Percentiles rank a stretch among this genome's conserved stretches.
Conservation (phyloP, 2,888 invertebrate genomes). For the Scaeva pyrastri region DNA sequence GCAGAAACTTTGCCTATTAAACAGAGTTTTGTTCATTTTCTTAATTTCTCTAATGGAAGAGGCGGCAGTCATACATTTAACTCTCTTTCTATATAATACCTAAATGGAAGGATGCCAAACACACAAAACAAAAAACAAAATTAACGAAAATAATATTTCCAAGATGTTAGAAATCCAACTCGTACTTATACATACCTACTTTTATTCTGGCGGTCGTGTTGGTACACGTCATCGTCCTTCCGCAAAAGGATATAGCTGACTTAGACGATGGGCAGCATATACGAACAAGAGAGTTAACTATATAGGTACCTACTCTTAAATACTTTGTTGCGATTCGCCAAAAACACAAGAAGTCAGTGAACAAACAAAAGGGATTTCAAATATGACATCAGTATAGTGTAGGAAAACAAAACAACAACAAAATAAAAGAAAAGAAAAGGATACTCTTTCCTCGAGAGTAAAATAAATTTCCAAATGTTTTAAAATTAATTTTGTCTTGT, state of each 20-base stretch:
- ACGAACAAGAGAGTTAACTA: not conserved
- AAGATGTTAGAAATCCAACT: not conserved
- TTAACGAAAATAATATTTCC: constrained; percentile 25
- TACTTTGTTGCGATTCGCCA: constrained; percentile 44
- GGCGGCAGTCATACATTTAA: constrained; percentile 26
- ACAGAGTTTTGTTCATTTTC: constrained; percentile 46
- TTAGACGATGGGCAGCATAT: constrained; percentile 7
- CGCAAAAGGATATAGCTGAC: not conserved
- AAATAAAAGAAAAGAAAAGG: not conserved
- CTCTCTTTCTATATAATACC: not conserved
- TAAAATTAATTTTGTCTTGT: constrained; percentile 40
- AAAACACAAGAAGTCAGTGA: constrained; percentile 33
- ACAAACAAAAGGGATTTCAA: constrained; percentile 44
- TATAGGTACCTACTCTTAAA: not conserved
- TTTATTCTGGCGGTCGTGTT: not conserved
- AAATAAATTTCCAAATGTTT: constrained; percentile 58
- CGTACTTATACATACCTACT: not conserved
- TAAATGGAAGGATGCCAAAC: constrained; percentile 44
- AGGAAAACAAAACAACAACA: no score
- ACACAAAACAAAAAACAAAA: not conserved
- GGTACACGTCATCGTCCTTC: not conserved
- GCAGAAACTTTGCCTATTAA: constrained; percentile 28
- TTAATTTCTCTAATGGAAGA: constrained; percentile 70
- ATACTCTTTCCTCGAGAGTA: constrained; percentile 16
- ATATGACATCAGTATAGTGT: constrained; percentile 3